phyloP scores from a whole-genome alignment of 2,888 invertebrate genomes.

The Stramonita haemastoma region DNA sequence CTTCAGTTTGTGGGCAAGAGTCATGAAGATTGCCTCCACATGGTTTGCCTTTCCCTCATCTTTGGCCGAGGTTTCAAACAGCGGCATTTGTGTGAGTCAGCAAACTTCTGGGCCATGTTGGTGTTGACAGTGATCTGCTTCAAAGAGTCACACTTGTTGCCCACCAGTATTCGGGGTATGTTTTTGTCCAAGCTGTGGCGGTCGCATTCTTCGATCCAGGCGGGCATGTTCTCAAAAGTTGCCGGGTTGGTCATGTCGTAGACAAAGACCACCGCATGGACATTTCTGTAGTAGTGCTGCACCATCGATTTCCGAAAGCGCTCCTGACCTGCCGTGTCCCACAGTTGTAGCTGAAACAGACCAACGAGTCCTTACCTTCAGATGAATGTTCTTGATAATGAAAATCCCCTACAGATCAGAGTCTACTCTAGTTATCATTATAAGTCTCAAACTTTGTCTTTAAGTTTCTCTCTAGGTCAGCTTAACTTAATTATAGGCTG shows the following conservation, averaged over 20 bases:
- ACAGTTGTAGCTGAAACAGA: conserved; percentile 83
- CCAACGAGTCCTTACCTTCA: conserved; percentile 22
- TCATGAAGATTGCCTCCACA: conserved; percentile 90
- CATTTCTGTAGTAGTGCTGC: conserved; percentile 89
- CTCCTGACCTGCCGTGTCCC: conserved; percentile 81
- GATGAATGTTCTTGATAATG: too few relatives aligned
- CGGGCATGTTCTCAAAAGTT: conserved; percentile 83
- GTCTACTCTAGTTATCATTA: too few relatives aligned
- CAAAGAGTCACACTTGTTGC: conserved; percentile 86
- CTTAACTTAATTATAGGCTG: too few relatives aligned
- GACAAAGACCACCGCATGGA: conserved; percentile 90
- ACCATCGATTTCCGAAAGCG: conserved; percentile 86
- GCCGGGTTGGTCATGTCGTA: conserved; percentile 85
- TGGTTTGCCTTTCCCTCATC: conserved; percentile 86
- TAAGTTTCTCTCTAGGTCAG: neutral
- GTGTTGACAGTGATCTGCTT: conserved; percentile 83
- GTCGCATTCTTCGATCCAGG: conserved; percentile 88
- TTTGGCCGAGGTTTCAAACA: conserved; percentile 90
- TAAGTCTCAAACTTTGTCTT: too few relatives aligned
- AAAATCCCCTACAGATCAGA: too few relatives aligned
- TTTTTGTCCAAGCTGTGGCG: conserved; percentile 82
- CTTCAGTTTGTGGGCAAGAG: conserved; percentile 87
- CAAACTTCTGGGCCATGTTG: conserved; percentile 84
- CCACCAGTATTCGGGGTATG: conserved; percentile 86
- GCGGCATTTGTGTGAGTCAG: conserved; percentile 82